Evolutionary conservation across 2,113 vertebrate species (phyloP), one percentile per base, ranked within the genome.

Genomic region (Caloenas nicobarica): DNA sequence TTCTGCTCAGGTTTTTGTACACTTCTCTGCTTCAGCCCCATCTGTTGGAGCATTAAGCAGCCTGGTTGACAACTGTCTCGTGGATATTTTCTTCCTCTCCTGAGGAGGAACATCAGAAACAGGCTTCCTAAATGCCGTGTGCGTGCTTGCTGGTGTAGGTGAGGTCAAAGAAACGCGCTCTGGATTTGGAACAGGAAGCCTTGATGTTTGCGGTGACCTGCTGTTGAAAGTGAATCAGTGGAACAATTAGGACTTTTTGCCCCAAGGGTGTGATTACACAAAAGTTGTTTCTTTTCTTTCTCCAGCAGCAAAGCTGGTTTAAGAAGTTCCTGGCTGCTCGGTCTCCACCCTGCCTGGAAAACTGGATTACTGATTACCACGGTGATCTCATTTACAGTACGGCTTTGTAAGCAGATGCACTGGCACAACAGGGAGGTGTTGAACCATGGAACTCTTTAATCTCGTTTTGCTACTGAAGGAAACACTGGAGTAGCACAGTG

Each of bases 331-430:
- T 18, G 72, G 57, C 56, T 84, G 16, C 60, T 88, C 4, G 17
- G 57, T 84, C 91, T 92, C 92, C 86, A 74, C 88, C 86, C 94
- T 93, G 68, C 91, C 86, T 95, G 91, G 72, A 88, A 86, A 86
- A 86, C 77, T 58, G 83, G 23, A 89, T 93, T 92, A 33, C 73
- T 53, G 78, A 1, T 92, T 74, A 48, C 26, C 81, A 56, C 51
- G 29, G 26, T 82, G 91, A 72, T 91, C 44, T 79, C 44, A 8
- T 56, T 81, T 79, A 53, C 51, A 57, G 61, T 23, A 9, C 9
- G 38, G 72, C 42, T 81, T 78, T 0, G 0, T 31, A 12, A 81
- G 46, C 3, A 14, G 16, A 31, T 51, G n/a, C 17, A 5, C 22
- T 78, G 23, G 25, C 64, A 42, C 86, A 26, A 7, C n/a, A 16